Conservation (phyloP, 53 echinoderm and acorn worm genomes). For the Holothuria scabra region DNA sequence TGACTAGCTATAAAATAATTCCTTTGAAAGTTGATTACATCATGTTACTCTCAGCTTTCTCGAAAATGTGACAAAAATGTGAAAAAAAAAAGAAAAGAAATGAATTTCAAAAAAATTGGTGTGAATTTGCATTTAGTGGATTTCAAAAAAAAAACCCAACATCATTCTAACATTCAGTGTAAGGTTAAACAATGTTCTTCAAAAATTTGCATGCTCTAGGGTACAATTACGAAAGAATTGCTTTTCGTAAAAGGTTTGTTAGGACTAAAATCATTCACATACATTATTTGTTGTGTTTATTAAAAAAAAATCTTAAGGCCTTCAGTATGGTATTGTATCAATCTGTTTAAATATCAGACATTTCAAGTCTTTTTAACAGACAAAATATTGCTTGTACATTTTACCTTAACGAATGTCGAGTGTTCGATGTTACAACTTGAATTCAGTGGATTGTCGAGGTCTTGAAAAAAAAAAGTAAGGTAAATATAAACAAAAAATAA, state of each 20-base stretch:
- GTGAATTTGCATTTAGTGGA: constrained; percentile 9
- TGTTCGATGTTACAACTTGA: too few relatives aligned
- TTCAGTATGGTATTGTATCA: too few relatives aligned
- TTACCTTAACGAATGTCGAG: too few relatives aligned
- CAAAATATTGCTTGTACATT: too few relatives aligned
- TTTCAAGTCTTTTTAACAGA: too few relatives aligned
- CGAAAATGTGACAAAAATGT: neutral
- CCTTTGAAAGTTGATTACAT: neutral
- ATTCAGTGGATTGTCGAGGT: too few relatives aligned
- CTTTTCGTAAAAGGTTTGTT: neutral
- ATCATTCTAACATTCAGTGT: neutral
- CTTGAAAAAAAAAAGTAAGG: too few relatives aligned
- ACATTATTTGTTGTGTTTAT: too few relatives aligned
- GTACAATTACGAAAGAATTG: neutral
- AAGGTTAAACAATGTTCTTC: neutral
- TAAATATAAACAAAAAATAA: too few relatives aligned
- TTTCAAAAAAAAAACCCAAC: constrained; percentile 7
- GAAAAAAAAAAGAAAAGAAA: neutral
- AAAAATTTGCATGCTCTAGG: constrained; percentile 10
- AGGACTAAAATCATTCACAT: too few relatives aligned
- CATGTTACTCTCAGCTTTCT: neutral
- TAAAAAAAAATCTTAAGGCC: too few relatives aligned
- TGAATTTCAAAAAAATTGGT: constrained; percentile 12
- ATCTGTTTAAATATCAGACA: too few relatives aligned
- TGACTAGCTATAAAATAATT: neutral